Base-by-base conservation (phyloP, 30 jellyfish, hydroid and myxozoan species). In the Haliclystus octoradiatus region DNA sequence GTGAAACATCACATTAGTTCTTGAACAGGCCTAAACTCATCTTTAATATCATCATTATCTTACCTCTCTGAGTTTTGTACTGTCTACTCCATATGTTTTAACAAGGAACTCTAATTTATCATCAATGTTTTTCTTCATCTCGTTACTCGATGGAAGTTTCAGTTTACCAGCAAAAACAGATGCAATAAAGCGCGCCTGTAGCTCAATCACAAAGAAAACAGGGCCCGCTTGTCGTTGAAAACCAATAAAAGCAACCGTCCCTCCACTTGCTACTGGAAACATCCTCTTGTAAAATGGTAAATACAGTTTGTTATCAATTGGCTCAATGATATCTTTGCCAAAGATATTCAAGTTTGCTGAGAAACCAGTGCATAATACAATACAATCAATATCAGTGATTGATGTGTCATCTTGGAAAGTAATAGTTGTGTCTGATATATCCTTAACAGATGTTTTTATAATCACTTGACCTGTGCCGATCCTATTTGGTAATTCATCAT, bases 101-200 rank as follows among this genome's bases (percentile, higher is more conserved):
- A n/a, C n/a, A n/a, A n/a, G n/a, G n/a, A n/a, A n/a, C n/a, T n/a
- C n/a, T n/a, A n/a, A n/a, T n/a, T n/a, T n/a, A n/a, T n/a, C n/a
- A n/a, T 50, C 76, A 26, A 80, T 46, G 26, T 25, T 2, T 5
- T 63, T 52, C 14, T 40, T 78, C 95, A 89, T 89, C 32, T 66
- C 84, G 9, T 52, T 26, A 1, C 31, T 72, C 14, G 78, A 2
- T 0, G 98, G 98, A 62, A 89, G 35, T 50, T 33, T 33, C 12
- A 81, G 52, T 14, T 67, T 46, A 28, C 88, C 94, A 3, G 61
- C 52, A 62, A 89, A 89, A 19, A 76, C 94, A 60, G 68, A 84
- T 19, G 79, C 95, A 2, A 79, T 82, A 77, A 52, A 89, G 9
- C 98, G 75, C 2, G 95, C 82, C 33, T 89, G 98, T 93, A 89